phyloP scores from a whole-genome alignment of 2,113 vertebrate species.

The Corythornis cristatus region DNA sequence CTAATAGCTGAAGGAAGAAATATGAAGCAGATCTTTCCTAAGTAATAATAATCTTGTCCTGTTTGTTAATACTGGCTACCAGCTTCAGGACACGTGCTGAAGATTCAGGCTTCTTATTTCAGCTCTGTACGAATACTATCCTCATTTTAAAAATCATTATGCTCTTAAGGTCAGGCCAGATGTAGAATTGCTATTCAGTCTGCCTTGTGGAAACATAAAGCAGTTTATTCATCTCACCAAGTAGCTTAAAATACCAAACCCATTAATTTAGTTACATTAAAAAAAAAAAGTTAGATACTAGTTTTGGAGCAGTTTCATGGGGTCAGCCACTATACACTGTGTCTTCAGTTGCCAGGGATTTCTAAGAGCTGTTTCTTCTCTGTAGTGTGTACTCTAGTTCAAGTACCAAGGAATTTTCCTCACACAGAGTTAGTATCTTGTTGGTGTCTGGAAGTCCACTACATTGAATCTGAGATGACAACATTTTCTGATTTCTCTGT shows the following conservation, averaged over 20 bases:
- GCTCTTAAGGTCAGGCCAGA: background rate
- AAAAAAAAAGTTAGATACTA: background rate
- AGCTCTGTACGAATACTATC: background rate
- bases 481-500: background rate
- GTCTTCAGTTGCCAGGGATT: conserved; percentile 49
- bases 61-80: background rate
- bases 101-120: background rate
- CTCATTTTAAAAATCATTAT: background rate
- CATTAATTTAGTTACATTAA: background rate
- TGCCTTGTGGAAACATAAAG: background rate
- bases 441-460: background rate
- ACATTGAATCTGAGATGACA: background rate
- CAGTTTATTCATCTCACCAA: conserved; percentile 4
- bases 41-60: background rate
- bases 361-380: conserved; percentile 62
- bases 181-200: background rate
- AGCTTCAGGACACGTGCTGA: background rate
- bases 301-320: background rate
- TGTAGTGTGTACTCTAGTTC: conserved; percentile 5
- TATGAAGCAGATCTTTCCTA: background rate
- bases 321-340: background rate
- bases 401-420: conserved; percentile 27
- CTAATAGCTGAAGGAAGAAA: background rate
- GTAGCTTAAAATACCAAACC: background rate
- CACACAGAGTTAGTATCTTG: background rate